Base-by-base conservation (phyloP, 2,797 vertebrate species). In the Ateles fusciceps region DNA sequence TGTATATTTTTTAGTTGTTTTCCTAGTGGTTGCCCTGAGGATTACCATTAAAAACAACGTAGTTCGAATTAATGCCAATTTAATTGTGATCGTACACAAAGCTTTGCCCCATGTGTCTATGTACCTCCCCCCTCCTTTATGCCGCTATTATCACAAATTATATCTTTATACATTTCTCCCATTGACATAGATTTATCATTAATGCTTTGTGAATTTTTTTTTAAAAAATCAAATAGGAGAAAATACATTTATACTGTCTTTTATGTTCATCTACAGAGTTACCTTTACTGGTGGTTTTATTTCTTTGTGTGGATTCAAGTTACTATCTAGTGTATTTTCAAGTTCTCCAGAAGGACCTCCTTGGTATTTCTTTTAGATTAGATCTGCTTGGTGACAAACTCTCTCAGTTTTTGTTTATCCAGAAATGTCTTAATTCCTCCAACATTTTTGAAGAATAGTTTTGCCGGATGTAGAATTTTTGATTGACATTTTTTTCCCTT, bases 371-470 rank as follows among this genome's bases (percentile, higher is more conserved):
- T 89, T 88, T 1, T 44, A 59, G 39, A 42, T 75, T 30, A 78
- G 12, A 64, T 90, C 30, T 61, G 7, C 76, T 92, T 75, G 78
- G 61, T 57, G 44, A 83, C 36, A 85, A 72, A 86, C 22, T 92
- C 55, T 28, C 1, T 46, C 26, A 55, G 50, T 50, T 93, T 94
- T 94, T 85, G 8, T 22, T 91, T 36, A 46, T 61, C 30, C 92
- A 59, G 21, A 12, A 68, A 19, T 64, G 24, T 76, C 33, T 95
- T 46, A 48, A 78, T 86, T 86, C 57, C 22, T 1, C 44, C 64
- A 95, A 78, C 21, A 42, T 74, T 86, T 95, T 39, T 96, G 93
- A 85, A 96, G 15, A 30, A 57, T 84, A 84, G 50, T 74, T 93
- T 94, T 89, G 17, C 88, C 79, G 44, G 71, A 42, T 59, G 28